These are phyloP conservation scores for Elgaria multicarinata DNA, from an alignment of 2,113 vertebrate genomes.

Conservation along the genomic window DNA sequence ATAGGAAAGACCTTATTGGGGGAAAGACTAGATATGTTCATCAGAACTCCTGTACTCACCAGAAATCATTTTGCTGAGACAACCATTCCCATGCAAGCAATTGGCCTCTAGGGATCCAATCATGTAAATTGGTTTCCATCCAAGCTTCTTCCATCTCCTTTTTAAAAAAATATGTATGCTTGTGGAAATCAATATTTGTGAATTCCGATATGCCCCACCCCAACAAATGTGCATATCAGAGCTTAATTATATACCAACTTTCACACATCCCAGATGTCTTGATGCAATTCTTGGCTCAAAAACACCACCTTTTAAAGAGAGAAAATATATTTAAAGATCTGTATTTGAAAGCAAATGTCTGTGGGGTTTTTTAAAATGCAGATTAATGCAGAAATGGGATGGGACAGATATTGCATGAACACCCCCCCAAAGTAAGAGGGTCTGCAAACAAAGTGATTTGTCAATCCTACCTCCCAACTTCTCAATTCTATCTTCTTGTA, in stretches of 20 bases:
- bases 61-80: neutral
- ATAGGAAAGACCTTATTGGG: neutral
- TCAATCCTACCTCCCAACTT: neutral
- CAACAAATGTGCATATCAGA: neutral
- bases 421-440: neutral
- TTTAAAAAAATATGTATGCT: neutral
- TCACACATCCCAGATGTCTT: neutral
- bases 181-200: neutral
- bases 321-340: neutral
- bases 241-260: neutral
- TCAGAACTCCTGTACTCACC: neutral
- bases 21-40: neutral
- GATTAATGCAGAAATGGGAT: neutral
- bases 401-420: neutral
- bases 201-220: neutral
- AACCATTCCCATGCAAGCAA: neutral
- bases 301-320: neutral
- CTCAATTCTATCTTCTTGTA: neutral
- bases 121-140: neutral
- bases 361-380: neutral
- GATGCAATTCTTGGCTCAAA: neutral
- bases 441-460: neutral
- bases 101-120: neutral
- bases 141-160: neutral
- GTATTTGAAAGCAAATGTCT: neutral